Conservation (phyloP, 2,113 vertebrate species). For the Acanthochromis polyacanthus region DNA sequence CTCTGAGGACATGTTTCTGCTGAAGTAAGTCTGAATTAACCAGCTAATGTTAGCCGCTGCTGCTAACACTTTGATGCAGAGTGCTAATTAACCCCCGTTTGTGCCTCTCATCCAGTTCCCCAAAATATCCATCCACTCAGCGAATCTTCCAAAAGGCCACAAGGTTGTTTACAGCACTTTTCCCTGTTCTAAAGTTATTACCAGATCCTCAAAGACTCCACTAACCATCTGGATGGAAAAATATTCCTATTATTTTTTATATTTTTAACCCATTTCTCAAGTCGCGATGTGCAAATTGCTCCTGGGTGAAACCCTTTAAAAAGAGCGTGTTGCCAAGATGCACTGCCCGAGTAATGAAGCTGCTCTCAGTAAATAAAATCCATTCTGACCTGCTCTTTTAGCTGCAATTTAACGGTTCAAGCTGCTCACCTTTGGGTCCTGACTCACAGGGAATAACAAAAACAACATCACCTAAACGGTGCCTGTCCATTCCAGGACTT, state of each 20-base stretch:
- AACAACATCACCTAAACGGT: not conserved
- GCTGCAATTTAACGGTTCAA: not conserved
- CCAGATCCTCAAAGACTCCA: not conserved
- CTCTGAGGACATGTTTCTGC: not conserved
- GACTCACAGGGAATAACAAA: too few relatives aligned
- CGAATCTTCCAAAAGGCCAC: not conserved
- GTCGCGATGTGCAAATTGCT: not conserved
- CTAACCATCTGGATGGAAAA: not conserved
- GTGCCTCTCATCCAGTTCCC: not conserved
- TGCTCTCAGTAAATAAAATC: conserved; percentile 10
- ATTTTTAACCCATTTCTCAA: too few relatives aligned
- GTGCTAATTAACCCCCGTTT: conserved; percentile 11
- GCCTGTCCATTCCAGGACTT: not conserved
- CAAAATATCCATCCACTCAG: not conserved
- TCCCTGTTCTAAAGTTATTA: not conserved
- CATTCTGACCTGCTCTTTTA: conserved; percentile 3
- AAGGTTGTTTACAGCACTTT: conserved; percentile 19
- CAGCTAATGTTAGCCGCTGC: not conserved
- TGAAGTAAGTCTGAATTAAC: not conserved
- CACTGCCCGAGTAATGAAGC: not conserved
- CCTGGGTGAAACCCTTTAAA: not conserved
- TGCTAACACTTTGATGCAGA: not conserved
- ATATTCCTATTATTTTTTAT: not conserved
- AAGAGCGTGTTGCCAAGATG: not conserved
- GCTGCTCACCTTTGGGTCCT: not conserved